Conservation (phyloP, 92 coral and sea anemone genomes). For the Phenganax stokvisi region DNA sequence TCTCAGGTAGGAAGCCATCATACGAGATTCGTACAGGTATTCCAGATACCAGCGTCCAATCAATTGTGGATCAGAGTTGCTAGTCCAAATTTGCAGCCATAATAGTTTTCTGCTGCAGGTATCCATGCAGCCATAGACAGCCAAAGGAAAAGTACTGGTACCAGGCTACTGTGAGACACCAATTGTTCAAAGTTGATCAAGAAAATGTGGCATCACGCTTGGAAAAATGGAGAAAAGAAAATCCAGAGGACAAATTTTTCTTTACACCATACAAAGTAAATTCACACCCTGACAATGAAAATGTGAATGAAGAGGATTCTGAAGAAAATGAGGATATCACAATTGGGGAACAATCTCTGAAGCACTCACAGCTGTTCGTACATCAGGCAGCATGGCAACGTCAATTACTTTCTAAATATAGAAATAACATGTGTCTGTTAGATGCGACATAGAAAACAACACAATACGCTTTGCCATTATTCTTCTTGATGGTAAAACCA, state of each 20-base stretch:
- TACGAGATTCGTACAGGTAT: neutral
- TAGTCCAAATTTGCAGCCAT: neutral
- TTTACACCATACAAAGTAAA: constrained; percentile 37
- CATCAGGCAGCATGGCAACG: constrained; percentile 56
- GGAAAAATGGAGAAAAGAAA: constrained; percentile 28
- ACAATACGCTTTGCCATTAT: constrained; percentile 53
- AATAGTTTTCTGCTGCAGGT: constrained; percentile 6
- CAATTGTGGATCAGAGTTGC: neutral
- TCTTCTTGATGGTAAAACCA: constrained; percentile 55
- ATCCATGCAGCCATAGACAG: constrained; percentile 1
- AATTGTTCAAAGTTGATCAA: constrained; percentile 39
- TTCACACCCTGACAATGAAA: neutral
- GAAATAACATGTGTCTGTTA: constrained; percentile 50
- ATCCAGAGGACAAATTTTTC: constrained; percentile 41
- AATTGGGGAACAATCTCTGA: constrained; percentile 21
- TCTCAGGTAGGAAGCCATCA: constrained; percentile 7
- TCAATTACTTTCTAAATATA: constrained; percentile 38
- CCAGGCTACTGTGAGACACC: constrained; percentile 35
- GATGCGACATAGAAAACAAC: constrained; percentile 60
- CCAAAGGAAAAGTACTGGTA: constrained; percentile 25
- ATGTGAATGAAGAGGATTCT: constrained; percentile 23
- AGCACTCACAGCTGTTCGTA: constrained; percentile 40
- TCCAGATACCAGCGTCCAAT: constrained; percentile 18
- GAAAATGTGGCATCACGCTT: constrained; percentile 9
- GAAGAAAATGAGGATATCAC: constrained; percentile 45